phyloP scores from a whole-genome alignment of 2,113 vertebrate species.

The Notarius quadriscutis region DNA sequence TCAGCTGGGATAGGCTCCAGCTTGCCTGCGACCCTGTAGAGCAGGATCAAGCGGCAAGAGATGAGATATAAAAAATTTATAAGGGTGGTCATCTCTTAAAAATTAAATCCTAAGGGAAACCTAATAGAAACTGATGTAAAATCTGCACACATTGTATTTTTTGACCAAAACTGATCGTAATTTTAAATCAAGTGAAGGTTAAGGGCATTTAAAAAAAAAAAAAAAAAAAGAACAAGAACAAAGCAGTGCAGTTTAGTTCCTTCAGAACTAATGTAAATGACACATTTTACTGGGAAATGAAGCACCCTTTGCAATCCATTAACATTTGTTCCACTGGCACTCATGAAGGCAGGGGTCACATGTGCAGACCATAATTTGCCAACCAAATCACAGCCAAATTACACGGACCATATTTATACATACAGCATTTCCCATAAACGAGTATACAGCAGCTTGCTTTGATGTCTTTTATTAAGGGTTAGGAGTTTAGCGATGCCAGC shows the following conservation, averaged over 20 bases:
- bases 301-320: background rate
- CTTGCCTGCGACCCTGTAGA: too few relatives aligned
- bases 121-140: background rate
- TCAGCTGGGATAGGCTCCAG: too few relatives aligned
- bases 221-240: too few relatives aligned
- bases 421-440: background rate
- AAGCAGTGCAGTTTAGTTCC: background rate
- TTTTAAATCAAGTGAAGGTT: background rate
- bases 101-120: background rate
- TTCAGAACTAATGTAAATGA: background rate
- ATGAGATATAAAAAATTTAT: background rate
- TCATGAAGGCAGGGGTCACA: background rate
- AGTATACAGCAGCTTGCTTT: background rate
- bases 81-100: background rate
- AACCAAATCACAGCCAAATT: slow-evolving; percentile 15
- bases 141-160: background rate
- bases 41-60: too few relatives aligned
- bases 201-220: too few relatives aligned
- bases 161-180: background rate
- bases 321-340: background rate
- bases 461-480: background rate
- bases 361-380: background rate
- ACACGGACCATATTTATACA: background rate
- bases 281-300: background rate
- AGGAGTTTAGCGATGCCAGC: background rate